These are phyloP conservation scores for Drosophila pegasa DNA, from an alignment of 2,888 invertebrate species.

Conservation along the genomic window DNA sequence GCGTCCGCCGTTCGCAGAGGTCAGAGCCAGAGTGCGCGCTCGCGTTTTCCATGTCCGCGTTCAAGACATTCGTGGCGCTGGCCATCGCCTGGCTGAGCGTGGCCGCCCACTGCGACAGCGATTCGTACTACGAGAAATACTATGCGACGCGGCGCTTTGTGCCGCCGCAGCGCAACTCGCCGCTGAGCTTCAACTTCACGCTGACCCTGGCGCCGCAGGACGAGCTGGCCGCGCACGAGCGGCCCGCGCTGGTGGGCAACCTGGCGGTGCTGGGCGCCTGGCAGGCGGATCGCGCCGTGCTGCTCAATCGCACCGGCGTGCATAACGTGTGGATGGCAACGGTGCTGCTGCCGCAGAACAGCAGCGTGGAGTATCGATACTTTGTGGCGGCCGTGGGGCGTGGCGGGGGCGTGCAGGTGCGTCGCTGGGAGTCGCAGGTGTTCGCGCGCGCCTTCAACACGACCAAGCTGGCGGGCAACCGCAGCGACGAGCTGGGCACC, in stretches of 20 bases:
- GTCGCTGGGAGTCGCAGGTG: constrained; percentile 92
- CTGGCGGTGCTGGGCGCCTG: constrained; percentile 89
- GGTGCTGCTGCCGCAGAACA: constrained; percentile 88
- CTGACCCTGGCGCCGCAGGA: constrained; percentile 72
- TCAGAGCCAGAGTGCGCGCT: constrained; percentile 29
- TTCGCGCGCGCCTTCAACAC: constrained; percentile 86
- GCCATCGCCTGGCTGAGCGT: constrained; percentile 67
- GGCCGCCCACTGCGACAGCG: constrained; percentile 75
- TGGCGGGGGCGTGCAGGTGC: constrained; percentile 86
- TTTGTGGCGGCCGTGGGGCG: constrained; percentile 89
- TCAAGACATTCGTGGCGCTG: constrained; percentile 44
- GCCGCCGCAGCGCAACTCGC: constrained; percentile 69
- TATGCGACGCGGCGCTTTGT: constrained; percentile 78
- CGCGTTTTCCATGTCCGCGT: constrained; percentile 31
- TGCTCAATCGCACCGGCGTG: constrained; percentile 85
- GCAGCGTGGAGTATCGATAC: constrained; percentile 88
- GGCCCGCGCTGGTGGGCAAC: constrained; percentile 89
- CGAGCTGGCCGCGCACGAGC: constrained; percentile 86
- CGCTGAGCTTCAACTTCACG: constrained; percentile 71
- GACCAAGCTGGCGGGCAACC: constrained; percentile 70
- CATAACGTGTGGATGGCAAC: constrained; percentile 87
- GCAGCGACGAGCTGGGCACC: constrained; percentile 88
- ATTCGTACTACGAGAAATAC: constrained; percentile 82
- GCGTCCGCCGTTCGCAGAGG: constrained; percentile 47
- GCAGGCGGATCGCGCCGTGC: constrained; percentile 87